Conservation (phyloP, 2,797 vertebrate species). For the Catamblyrhynchus diadema region DNA sequence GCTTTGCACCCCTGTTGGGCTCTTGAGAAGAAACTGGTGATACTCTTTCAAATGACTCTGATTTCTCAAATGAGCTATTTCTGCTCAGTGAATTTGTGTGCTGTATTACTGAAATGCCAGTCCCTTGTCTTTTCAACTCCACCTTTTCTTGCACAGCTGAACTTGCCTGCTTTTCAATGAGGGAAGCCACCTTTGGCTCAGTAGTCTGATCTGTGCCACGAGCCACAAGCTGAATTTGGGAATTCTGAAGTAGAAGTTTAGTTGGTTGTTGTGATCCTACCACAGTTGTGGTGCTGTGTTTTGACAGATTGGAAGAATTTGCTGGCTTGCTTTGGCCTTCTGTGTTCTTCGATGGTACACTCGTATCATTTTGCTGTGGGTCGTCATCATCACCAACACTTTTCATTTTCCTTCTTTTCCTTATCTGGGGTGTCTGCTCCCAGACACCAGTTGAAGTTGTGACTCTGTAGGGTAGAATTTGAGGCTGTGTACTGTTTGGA, state of each 20-base stretch:
- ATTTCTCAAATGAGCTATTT: constrained; percentile 90
- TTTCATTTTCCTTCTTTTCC: constrained; percentile 97
- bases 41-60: constrained; percentile 83
- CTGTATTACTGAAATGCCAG: constrained; percentile 95
- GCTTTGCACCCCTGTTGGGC: constrained; percentile 66
- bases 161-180: constrained; percentile 80
- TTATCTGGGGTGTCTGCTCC: constrained; percentile 90
- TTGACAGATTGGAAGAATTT: constrained; percentile 63
- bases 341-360: constrained; percentile 77
- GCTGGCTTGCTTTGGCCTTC: constrained; percentile 76
- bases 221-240: constrained; percentile 84
- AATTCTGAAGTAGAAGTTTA: constrained; percentile 77
- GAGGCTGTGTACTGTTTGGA: constrained; percentile 74
- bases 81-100: constrained; percentile 96
- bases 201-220: constrained; percentile 74
- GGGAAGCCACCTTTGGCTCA: constrained; percentile 80
- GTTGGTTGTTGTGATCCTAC: constrained; percentile 77
- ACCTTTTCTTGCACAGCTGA: constrained; percentile 75
- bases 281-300: constrained; percentile 59
- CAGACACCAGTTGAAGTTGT: constrained; percentile 76
- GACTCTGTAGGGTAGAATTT: constrained; percentile 81
- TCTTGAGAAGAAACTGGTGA: constrained; percentile 83
- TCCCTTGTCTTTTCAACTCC: constrained; percentile 90
- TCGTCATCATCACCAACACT: constrained; percentile 97
- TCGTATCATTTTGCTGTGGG: constrained; percentile 85